Percentiles rank a stretch among this genome's conserved stretches.
Evolutionary conservation across 2,113 vertebrate species (phyloP).

Genomic region (Odocoileus hemionus): DNA sequence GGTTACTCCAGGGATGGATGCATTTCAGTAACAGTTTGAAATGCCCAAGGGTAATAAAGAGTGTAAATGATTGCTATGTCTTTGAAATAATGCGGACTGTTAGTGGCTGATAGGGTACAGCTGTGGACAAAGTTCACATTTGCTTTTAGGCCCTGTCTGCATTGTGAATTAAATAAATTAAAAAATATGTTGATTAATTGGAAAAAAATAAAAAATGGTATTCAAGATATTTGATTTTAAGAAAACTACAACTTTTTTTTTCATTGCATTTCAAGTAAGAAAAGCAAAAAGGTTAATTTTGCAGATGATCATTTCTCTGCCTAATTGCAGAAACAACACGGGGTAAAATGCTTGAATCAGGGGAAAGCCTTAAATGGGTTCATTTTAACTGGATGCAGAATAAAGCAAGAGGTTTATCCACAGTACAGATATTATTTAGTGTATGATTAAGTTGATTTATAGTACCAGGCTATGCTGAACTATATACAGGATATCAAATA

Average conservation of each 20-base stretch:
- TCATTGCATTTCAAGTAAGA: background rate
- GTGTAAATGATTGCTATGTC: constrained; percentile 48
- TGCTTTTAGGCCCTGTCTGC: background rate
- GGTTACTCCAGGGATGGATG: constrained; percentile 59
- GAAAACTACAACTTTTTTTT: background rate
- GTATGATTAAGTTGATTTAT: background rate
- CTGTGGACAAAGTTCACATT: background rate
- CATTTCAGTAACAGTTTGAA: constrained; percentile 64
- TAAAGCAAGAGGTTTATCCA: background rate
- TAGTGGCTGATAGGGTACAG: constrained; percentile 6
- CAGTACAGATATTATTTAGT: background rate
- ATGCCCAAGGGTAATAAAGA: constrained; percentile 69
- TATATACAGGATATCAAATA: background rate
- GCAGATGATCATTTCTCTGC: constrained; percentile 38
- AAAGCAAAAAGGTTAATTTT: constrained; percentile 24
- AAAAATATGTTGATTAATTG: background rate
- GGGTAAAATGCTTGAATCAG: background rate
- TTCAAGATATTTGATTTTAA: background rate
- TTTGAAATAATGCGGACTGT: constrained; percentile 37
- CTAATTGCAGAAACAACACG: constrained; percentile 7
- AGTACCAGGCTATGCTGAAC: background rate
- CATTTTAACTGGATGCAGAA: background rate
- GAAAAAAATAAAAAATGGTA: background rate
- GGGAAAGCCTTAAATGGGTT: background rate
- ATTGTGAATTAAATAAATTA: background rate